Evolutionary conservation across 2,888 invertebrate genomes (phyloP).

Genomic region (Resseliella maxima): DNA sequence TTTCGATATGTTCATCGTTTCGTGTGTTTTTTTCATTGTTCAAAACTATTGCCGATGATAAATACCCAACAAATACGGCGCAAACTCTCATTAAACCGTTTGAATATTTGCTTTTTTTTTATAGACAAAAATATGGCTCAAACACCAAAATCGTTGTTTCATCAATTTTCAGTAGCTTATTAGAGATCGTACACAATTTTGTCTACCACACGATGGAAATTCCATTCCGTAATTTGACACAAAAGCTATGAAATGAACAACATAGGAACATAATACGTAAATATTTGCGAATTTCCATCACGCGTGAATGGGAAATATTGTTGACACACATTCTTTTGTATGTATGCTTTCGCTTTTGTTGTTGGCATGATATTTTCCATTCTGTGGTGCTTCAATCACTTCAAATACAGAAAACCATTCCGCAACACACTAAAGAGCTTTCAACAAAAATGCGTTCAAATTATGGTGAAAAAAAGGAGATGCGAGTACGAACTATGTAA

Average conservation of each 20-base stretch:
- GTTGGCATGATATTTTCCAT: slow-evolving; percentile 14
- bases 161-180: background rate
- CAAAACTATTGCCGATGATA: background rate
- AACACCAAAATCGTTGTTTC: background rate
- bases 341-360: background rate
- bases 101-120: background rate
- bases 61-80: background rate
- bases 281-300: slow-evolving; percentile 13
- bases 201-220: background rate
- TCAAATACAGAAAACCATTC: background rate
- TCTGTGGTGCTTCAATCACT: background rate
- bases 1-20: background rate
- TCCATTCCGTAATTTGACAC: background rate
- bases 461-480: background rate
- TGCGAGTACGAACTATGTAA: background rate
- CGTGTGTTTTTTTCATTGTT: background rate
- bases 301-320: slow-evolving; percentile 17
- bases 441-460: background rate
- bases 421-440: background rate
- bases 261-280: slow-evolving; percentile 19
- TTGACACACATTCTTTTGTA: slow-evolving; percentile 14
- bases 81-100: background rate
- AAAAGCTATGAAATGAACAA: background rate
- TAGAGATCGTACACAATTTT: background rate
- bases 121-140: background rate